Base-by-base conservation (phyloP, 1,140 invertebrate genomes). In the Probaryconus sp. region DNA sequence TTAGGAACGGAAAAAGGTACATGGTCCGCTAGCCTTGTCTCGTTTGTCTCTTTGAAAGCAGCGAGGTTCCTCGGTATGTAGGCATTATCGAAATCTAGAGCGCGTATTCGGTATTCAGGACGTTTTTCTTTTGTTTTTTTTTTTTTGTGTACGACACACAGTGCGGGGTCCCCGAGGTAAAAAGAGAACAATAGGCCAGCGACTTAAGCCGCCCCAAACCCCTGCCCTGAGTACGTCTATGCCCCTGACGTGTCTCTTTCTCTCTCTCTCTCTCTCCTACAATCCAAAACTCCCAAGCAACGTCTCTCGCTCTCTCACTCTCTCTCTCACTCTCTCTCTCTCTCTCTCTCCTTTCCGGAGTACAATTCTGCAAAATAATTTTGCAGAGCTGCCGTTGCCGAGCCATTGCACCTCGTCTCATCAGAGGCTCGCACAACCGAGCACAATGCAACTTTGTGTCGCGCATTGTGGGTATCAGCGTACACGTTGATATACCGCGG, bases 171-270 rank as follows among this genome's bases (percentile, higher is more conserved):
- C 61, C 65, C 26, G 53, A 50, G 76, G 69, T 60, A 64, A 79
- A 80, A 76, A n/a, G n/a, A 79, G 79, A 80, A 80, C 79, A 83
- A 80, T 81, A 65, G 63, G 24, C 40, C 45, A 56, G 70, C 67
- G 63, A 74, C 58, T 64, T 43, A 21, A 65, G 18, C 30, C 28
- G 33, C 71, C 58, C 61, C 65, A 20, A 78, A 56, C 50, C 72
- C 58, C 33, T 51, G 47, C 63, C 55, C 72, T 76, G 53, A 76
- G 78, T 63, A 50, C 47, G 33, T 58, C 37, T 35, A 40, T 64
- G 64, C 40, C 3, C 50, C n/a, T n/a, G 13, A 14, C 38, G 26
- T 50, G 30, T 18, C 26, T 64, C 61, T 45, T 55, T 4, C 14
- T 45, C 60, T 50, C 61, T 40, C 56, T 51, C 53, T 45, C 31